Evolutionary conservation across 2,113 vertebrate genomes (phyloP).

Genomic region (Okapia johnstoni): DNA sequence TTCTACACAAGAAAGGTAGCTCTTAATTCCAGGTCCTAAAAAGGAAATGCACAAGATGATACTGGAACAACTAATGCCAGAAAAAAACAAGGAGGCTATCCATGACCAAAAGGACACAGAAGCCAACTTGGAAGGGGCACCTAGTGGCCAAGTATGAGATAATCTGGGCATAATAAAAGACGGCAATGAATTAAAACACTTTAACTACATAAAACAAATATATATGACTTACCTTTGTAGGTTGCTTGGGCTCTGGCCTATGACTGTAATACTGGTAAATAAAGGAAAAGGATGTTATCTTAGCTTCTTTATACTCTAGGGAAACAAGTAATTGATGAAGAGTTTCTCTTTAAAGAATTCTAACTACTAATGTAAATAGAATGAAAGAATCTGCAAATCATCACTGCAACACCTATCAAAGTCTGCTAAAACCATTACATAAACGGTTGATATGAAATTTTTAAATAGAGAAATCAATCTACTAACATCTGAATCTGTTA

Average conservation of each 20-base stretch:
- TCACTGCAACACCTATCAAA: neutral
- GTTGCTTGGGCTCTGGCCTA: neutral
- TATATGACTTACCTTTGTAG: neutral
- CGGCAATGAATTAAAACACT: neutral
- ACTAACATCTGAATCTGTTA: neutral
- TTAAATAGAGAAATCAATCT: neutral
- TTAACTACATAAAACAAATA: neutral
- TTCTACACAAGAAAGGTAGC: neutral
- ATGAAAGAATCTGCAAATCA: neutral
- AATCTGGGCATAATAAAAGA: neutral
- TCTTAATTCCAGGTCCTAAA: neutral
- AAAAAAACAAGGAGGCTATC: neutral
- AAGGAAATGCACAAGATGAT: neutral
- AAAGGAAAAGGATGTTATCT: neutral
- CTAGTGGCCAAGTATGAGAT: neutral
- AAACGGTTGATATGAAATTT: neutral
- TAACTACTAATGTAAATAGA: neutral
- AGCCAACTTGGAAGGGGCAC: neutral
- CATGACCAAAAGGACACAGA: neutral
- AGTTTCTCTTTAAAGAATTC: neutral
- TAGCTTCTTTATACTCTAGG: slow-evolving; percentile 19
- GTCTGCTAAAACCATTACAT: neutral
- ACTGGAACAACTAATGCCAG: neutral
- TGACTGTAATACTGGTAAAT: slow-evolving; percentile 5
- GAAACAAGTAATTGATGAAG: neutral